Conservation (phyloP, 2,113 vertebrate species). For the Peromyscus californicus region DNA sequence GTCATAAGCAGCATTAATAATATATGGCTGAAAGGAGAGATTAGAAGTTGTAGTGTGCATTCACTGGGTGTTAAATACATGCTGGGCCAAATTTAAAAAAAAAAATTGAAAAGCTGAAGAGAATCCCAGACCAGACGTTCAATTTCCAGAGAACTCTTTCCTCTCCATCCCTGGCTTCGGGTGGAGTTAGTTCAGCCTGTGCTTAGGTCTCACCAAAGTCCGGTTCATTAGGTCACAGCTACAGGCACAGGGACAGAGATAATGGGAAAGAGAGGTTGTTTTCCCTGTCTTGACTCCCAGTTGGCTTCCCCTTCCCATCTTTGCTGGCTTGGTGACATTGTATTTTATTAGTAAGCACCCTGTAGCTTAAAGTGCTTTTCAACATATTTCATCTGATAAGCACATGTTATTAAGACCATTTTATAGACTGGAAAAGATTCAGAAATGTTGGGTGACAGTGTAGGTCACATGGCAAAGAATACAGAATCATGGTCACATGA, state of each 20-base stretch:
- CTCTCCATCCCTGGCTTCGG: neutral
- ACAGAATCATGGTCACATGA: neutral
- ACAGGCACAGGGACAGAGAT: fast-evolving
- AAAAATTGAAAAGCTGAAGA: neutral
- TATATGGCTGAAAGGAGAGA: neutral
- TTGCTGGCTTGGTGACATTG: neutral
- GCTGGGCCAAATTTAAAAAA: neutral
- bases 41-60: neutral
- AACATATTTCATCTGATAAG: neutral
- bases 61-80: neutral
- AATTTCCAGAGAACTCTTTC: neutral
- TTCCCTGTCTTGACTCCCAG: too few species aligned
- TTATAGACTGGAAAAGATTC: neutral
- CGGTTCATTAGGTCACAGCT: neutral
- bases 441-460: neutral
- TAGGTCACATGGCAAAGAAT: neutral
- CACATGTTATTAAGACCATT: neutral
- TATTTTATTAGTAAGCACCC: neutral
- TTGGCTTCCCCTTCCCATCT: neutral
- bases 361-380: neutral
- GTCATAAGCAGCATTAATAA: neutral
- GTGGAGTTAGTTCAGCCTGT: neutral
- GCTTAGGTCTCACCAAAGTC: neutral
- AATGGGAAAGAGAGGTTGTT: neutral
- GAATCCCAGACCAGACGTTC: neutral